Evolutionary conservation across 2,797 vertebrate genomes (phyloP).

Genomic region (Epinephelus coioides): DNA sequence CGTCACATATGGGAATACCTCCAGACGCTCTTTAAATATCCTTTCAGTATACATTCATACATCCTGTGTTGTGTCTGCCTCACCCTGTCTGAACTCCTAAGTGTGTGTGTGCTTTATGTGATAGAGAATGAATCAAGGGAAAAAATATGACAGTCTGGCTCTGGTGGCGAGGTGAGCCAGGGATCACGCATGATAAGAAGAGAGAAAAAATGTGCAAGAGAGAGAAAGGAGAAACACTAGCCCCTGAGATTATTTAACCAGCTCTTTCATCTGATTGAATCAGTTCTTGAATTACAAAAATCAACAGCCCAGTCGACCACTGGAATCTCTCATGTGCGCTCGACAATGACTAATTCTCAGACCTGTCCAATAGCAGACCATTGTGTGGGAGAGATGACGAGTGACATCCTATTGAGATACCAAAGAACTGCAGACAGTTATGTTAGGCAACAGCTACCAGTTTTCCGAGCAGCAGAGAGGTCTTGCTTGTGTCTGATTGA

Average conservation of each 20-base stretch:
- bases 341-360: slow-evolving; percentile 11
- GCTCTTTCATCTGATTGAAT: slow-evolving; percentile 11
- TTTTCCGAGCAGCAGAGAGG: not conserved
- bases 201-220: not conserved
- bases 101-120: not conserved
- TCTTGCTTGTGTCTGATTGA: not conserved
- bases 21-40: slow-evolving; percentile 21
- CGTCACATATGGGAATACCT: slow-evolving; percentile 12
- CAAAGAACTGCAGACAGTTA: not conserved
- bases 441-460: not conserved
- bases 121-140: not conserved
- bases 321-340: slow-evolving; percentile 1
- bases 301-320: not conserved
- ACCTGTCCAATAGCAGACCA: not conserved
- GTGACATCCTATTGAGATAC: not conserved
- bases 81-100: slow-evolving; percentile 26
- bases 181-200: not conserved
- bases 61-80: slow-evolving; percentile 16
- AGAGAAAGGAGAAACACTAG: not conserved
- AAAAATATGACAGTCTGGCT: slow-evolving; percentile 13
- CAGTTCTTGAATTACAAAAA: slow-evolving; percentile 6
- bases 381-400: slow-evolving; percentile 1
- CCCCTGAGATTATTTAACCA: not conserved
- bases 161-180: slow-evolving; percentile 7
- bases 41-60: slow-evolving; percentile 14